These are phyloP conservation scores for Laterallus jamaicensis DNA, from an alignment of 2,113 vertebrate species.

Conservation along the genomic window DNA sequence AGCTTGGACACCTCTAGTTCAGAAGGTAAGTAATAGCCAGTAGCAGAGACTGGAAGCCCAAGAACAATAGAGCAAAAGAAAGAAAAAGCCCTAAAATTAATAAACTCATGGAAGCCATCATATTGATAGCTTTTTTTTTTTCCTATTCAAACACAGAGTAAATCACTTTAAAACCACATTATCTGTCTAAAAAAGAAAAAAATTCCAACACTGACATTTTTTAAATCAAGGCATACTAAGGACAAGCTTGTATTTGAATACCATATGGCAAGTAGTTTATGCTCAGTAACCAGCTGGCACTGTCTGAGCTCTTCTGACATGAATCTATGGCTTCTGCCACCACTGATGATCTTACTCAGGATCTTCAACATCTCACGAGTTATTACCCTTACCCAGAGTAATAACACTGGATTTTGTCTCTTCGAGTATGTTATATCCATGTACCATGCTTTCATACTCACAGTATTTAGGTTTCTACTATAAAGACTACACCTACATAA, in stretches of 20 bases:
- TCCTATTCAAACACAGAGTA: not conserved
- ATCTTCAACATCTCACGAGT: not conserved
- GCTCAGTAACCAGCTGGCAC: not conserved
- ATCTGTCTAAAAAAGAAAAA: not conserved
- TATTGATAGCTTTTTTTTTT: not conserved
- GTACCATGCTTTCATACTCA: not conserved
- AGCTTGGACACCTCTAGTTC: not conserved
- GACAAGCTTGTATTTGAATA: not conserved
- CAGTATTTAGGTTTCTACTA: not conserved
- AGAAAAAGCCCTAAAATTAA: not conserved
- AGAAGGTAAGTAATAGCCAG: not conserved
- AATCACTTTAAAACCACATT: not conserved
- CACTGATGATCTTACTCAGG: not conserved
- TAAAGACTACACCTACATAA: not conserved
- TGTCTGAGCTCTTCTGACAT: not conserved
- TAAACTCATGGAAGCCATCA: not conserved
- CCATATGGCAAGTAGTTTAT: not conserved
- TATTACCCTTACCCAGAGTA: not conserved
- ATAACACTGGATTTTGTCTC: not conserved
- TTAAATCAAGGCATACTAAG: not conserved
- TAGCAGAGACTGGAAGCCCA: not conserved
- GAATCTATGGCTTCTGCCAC: not conserved
- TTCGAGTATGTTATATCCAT: not conserved
- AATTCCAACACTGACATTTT: not conserved
- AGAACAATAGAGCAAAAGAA: not conserved